phyloP scores from a whole-genome alignment of 2,888 invertebrate genomes.

The Sphecodes monilicornis region DNA sequence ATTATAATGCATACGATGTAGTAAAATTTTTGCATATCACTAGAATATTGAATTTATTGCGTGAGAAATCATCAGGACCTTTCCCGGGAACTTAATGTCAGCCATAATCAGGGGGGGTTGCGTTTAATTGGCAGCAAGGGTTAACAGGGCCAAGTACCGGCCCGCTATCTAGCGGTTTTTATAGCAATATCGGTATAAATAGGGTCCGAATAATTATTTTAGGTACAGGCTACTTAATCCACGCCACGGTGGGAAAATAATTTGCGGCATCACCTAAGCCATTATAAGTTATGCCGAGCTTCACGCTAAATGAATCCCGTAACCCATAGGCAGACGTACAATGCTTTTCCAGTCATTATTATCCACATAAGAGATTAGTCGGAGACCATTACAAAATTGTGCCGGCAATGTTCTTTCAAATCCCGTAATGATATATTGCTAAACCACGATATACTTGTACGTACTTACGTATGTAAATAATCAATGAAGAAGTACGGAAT shows the following conservation, averaged over 20 bases:
- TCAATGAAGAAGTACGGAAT: not conserved
- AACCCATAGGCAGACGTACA: constrained; percentile 60
- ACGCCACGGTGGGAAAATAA: constrained; percentile 75
- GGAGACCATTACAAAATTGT: constrained; percentile 69
- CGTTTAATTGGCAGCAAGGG: constrained; percentile 42
- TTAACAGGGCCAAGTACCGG: constrained; percentile 16
- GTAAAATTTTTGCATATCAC: not conserved
- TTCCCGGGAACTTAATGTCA: constrained; percentile 3
- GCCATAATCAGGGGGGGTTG: constrained; percentile 15
- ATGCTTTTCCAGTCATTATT: constrained; percentile 75
- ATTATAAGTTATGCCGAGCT: constrained; percentile 75
- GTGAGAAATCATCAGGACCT: not conserved
- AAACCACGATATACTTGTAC: constrained; percentile 13
- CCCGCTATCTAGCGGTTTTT: constrained; percentile 56
- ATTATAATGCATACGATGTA: no score
- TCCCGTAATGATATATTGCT: constrained; percentile 64
- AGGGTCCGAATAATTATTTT: constrained; percentile 73
- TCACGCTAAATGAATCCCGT: constrained; percentile 71
- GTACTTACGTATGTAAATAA: not conserved
- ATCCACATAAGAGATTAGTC: constrained; percentile 70
- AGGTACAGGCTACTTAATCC: constrained; percentile 69
- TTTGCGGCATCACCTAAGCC: constrained; percentile 77
- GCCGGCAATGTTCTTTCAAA: constrained; percentile 60
- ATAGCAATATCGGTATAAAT: constrained; percentile 65
- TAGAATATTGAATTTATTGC: not conserved